Conservation (phyloP, 2,888 invertebrate genomes). For the Hecatera dysodea region DNA sequence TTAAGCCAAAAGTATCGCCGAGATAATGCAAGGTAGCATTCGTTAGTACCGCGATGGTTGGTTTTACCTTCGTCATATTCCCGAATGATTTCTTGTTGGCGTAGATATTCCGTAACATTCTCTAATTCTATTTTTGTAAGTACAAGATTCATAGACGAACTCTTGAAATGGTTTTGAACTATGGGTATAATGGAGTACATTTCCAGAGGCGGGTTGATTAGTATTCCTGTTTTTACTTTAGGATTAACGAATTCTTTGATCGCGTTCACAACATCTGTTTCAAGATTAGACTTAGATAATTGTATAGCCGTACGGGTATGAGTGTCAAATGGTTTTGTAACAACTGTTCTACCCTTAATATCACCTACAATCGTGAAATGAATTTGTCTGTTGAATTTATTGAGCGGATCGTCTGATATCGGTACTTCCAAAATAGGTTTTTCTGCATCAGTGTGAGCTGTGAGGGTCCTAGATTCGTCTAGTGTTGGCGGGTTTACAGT, state of each 20-base stretch:
- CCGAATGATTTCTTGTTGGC: conserved; percentile 63
- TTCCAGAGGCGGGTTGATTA: no score
- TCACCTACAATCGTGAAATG: background rate
- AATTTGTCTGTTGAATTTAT: background rate
- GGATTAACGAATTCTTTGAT: no score
- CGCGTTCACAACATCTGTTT: no score
- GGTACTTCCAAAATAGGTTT: background rate
- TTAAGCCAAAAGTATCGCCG: conserved; percentile 63
- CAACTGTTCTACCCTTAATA: background rate
- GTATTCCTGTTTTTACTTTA: no score
- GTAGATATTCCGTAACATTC: conserved; percentile 59
- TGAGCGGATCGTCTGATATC: background rate
- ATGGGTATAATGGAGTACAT: conserved; percentile 17
- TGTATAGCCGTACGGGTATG: no score
- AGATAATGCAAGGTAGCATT: conserved; percentile 59
- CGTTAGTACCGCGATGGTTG: conserved; percentile 63
- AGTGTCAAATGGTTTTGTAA: no score
- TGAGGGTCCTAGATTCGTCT: no score
- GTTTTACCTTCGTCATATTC: conserved; percentile 66
- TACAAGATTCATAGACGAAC: conserved; percentile 57
- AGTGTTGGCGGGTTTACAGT: no score
- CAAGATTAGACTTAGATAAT: no score
- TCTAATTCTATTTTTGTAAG: conserved; percentile 59
- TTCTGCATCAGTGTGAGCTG: background rate
- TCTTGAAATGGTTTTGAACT: conserved; percentile 58